phyloP scores from a whole-genome alignment of 2,888 invertebrate genomes.

The Chloroclystis v-ata region DNA sequence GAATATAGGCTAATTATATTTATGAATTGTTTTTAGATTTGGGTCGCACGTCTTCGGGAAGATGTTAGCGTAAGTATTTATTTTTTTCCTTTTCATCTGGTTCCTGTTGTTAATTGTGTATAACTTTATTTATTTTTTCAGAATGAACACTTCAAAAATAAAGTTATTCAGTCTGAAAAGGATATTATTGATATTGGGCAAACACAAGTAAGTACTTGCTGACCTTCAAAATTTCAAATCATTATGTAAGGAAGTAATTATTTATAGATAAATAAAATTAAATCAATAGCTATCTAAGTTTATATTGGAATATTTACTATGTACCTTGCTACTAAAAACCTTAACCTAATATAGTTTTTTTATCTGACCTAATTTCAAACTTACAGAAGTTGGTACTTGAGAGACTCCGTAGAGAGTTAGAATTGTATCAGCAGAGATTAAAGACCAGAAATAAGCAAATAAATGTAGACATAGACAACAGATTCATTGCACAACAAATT shows the following conservation, averaged over 20 bases:
- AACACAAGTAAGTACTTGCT: constrained; percentile 71
- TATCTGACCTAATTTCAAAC: constrained; percentile 12
- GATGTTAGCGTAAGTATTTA: constrained; percentile 71
- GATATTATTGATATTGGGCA: constrained; percentile 78
- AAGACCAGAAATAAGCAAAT: constrained; percentile 65
- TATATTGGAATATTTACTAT: too few relatives aligned
- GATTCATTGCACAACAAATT: constrained; percentile 66
- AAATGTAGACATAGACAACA: constrained; percentile 65
- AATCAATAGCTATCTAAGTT: background rate
- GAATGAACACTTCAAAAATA: constrained; percentile 73
- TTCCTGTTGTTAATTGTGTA: constrained; percentile 8
- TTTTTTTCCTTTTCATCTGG: constrained; percentile 6
- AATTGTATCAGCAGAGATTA: constrained; percentile 71
- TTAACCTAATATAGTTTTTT: constrained; percentile 6
- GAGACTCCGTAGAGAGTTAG: constrained; percentile 75
- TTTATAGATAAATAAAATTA: too few relatives aligned
- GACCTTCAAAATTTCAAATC: background rate
- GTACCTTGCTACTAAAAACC: too few relatives aligned
- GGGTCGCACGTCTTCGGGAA: constrained; percentile 75
- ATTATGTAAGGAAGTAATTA: background rate
- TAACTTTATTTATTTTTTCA: constrained; percentile 44
- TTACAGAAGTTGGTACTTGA: constrained; percentile 78
- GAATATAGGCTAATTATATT: background rate
- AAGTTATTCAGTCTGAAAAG: constrained; percentile 78
- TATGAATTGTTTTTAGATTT: constrained; percentile 47